A percentile compares a stretch with the other conserved stretches of the same genome.
phyloP scores from a whole-genome alignment of 35 echinoderm and acorn worm genomes.

The Ophioderma brevispina region DNA sequence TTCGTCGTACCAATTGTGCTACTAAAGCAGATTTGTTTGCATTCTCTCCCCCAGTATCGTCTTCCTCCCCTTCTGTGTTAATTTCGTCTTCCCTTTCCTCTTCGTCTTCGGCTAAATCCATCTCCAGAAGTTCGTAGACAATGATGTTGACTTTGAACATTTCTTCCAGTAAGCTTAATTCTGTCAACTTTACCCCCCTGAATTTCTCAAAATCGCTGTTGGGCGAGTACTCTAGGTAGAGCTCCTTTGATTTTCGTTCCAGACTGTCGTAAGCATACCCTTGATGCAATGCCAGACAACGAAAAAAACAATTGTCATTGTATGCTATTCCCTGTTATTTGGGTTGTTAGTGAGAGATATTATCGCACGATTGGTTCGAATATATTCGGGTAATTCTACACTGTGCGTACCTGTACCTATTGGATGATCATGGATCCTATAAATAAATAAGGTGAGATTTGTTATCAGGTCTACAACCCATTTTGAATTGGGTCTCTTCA shows the following conservation, averaged over 20 bases:
- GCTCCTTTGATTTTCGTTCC: background rate
- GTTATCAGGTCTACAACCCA: conserved; percentile 39
- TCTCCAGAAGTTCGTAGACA: conserved; percentile 11
- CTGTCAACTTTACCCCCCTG: background rate
- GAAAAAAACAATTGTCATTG: conserved; percentile 36
- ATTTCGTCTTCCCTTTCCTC: background rate
- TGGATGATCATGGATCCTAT: conserved; percentile 38
- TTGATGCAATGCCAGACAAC: conserved; percentile 20
- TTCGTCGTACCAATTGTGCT: conserved; percentile 34
- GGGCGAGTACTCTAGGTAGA: background rate
- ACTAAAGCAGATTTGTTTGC: background rate
- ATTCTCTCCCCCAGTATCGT: too few species aligned
- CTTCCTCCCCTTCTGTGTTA: background rate
- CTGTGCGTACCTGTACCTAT: background rate
- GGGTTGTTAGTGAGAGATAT: background rate
- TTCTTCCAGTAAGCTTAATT: conserved; percentile 23
- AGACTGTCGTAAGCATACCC: background rate
- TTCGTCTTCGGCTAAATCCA: background rate
- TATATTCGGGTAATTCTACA: conserved; percentile 21
- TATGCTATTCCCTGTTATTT: conserved; percentile 19
- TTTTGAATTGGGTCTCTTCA: conserved; percentile 34
- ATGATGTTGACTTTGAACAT: conserved; percentile 30
- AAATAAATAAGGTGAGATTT: conserved; percentile 28
- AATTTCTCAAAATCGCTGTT: background rate
- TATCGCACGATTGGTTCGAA: conserved; percentile 44